These are phyloP conservation scores for Microdon myrmicae DNA, from an alignment of 2,888 invertebrate genomes.

Conservation along the genomic window DNA sequence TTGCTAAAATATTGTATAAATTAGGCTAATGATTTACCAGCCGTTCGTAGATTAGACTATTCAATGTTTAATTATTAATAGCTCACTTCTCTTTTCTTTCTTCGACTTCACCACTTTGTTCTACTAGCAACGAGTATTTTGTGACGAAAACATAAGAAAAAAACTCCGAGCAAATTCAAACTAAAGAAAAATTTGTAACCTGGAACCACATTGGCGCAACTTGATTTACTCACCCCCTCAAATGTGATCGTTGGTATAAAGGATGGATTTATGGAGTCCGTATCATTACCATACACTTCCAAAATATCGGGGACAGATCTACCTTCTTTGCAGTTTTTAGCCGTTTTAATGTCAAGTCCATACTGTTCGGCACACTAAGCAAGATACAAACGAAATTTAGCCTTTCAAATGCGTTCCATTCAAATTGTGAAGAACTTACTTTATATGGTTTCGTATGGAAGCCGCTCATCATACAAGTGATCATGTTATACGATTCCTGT, in stretches of 20 bases:
- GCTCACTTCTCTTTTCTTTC: too few species aligned
- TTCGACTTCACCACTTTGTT: too few species aligned
- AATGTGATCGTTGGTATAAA: conserved; percentile 63
- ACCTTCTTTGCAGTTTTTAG: conserved; percentile 56
- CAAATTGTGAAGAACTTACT: conserved; percentile 32
- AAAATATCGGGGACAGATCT: conserved; percentile 59
- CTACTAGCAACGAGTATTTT: too few species aligned
- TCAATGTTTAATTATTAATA: too few species aligned
- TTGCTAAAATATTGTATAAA: too few species aligned
- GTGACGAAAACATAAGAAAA: too few species aligned
- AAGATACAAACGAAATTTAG: conserved; percentile 13
- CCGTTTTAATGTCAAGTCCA: conserved; percentile 56
- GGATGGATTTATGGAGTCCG: conserved; percentile 57
- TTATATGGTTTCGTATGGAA: conserved; percentile 53
- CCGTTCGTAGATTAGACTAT: too few species aligned
- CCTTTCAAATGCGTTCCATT: background rate
- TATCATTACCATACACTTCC: conserved; percentile 59
- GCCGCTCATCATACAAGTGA: conserved; percentile 60
- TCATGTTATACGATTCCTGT: conserved; percentile 57
- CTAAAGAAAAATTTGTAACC: too few species aligned
- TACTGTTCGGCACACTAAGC: conserved; percentile 56
- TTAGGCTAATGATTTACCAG: too few species aligned
- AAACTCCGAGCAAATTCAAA: too few species aligned
- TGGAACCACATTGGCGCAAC: too few species aligned
- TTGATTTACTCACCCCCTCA: conserved; percentile 60